Evolutionary conservation across 2,888 invertebrate species (phyloP), one percentile per base, ranked within the genome.

Genomic region (Stomorhina lunata): DNA sequence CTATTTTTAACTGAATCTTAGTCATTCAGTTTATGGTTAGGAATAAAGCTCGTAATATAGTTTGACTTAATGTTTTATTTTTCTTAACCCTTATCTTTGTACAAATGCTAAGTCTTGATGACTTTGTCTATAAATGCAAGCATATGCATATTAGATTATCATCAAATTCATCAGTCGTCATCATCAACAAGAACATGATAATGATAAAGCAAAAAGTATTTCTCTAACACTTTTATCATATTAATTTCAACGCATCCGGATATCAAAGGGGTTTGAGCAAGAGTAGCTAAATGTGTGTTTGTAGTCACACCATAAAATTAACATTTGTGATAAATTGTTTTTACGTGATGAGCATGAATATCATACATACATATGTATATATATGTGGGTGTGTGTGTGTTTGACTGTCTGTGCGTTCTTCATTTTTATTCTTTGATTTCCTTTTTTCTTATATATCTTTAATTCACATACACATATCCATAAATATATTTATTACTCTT

Each of bases 271-370:
- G 15, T 2, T 7, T 27, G n/a, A 27, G 1, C 10, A 1, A 32
- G 37, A 37, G 12, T 37, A 0, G 1, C 10, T 57, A 20, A 32
- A 12, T 45, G 1, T 50, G 4, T 50, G 7, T 10, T 17, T 32
- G 32, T 34, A 55, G 43, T 65, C 75, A 75, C 85, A 87, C 89
- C 87, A 88, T 89, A 89, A 90, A 90, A 89, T 89, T 89, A 89
- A 89, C 88, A 87, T 88, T 89, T 90, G 88, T 89, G 87, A 89
- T 90, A 89, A 88, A 89, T 89, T 88, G 87, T 87, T 85, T 76
- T 87, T 86, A 90, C 89, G 89, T 90, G 89, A 86, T 87, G 85
- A 86, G 88, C 87, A 87, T 89, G 85, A 82, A 85, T 86, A 89
- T 86, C 25, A 59, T n/a, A 55, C 10, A 29, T 17, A 59, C 34